phyloP scores from a whole-genome alignment of 2,113 vertebrate genomes.

The Forbesichthys agassizii region DNA sequence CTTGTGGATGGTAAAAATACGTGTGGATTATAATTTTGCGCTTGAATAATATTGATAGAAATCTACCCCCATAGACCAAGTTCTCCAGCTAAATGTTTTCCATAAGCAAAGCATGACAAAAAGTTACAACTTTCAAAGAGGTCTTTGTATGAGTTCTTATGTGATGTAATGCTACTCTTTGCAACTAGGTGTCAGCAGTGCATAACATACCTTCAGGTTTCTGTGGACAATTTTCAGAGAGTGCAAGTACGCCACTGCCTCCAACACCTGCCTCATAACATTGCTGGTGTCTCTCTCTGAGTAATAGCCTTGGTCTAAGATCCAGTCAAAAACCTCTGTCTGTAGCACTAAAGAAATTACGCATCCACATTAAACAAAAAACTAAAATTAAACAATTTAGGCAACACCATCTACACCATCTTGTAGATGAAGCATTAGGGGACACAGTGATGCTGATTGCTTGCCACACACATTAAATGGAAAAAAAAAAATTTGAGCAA shows the following conservation, averaged over 20 bases:
- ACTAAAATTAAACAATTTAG: not conserved
- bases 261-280: slow-evolving; percentile 95
- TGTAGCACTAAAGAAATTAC: slow-evolving; percentile 81
- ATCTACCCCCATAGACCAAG: too few relatives aligned
- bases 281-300: slow-evolving; percentile 98
- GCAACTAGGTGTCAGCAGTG: slow-evolving; percentile 59
- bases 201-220: slow-evolving; percentile 88
- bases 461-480: too few relatives aligned
- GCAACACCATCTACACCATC: too few relatives aligned
- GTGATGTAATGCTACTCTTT: slow-evolving; percentile 30
- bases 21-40: too few relatives aligned
- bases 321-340: slow-evolving; percentile 98
- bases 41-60: too few relatives aligned
- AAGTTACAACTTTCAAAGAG: too few relatives aligned
- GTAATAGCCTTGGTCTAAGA: slow-evolving; percentile 98
- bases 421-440: too few relatives aligned
- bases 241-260: slow-evolving; percentile 95
- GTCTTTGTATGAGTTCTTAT: too few relatives aligned
- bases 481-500: too few relatives aligned
- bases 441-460: not conserved
- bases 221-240: slow-evolving; percentile 94
- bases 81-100: slow-evolving; percentile 86
- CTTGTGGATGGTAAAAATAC: too few relatives aligned
- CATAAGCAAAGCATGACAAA: too few relatives aligned
- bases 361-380: slow-evolving; percentile 10